Base-by-base conservation (phyloP, 2,888 invertebrate genomes). In the Allophyes oxyacanthae region DNA sequence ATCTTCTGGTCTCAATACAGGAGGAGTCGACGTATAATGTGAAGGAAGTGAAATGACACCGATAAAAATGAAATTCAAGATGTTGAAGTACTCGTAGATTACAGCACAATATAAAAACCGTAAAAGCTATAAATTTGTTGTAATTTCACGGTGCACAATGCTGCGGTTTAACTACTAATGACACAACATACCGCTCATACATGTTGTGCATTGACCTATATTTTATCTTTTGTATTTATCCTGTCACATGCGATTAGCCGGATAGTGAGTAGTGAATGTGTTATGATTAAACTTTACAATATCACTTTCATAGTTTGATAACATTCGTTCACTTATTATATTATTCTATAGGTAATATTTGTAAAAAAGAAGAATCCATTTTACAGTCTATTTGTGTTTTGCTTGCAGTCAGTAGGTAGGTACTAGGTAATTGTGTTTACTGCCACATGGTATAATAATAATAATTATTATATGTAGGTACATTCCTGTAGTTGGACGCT, bases 161-260 rank as follows among this genome's bases (percentile, higher is more conserved):
- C 43, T 28, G 36, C 42, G 42, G 52, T 56, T 49, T 28, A 15
- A 32, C 30, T 43, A 58, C 45, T 59, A 67, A 60, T 63, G 58
- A 59, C 26, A 38, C 36, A 5, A 43, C 36, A 34, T 40, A 46
- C 28, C 20, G 9, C 44, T 34, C 20, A 20, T 20, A 55, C 61
- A 59, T 9, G 61, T 65, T 64, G 50, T 48, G 34, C 43, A 64
- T 65, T 74, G 75, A 72, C 75, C 75, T 58, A 69, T 63, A 69
- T 74, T 53, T 30, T 13, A 53, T 36, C 53, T 49, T 33, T 57
- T 60, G 36, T 60, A 61, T 48, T 61, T 64, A 54, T 51, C 45
- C 41, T 58, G 53, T 55, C 48, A 20, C 20, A 48, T 45, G 40
- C 54, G 54, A 68, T 28, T 65, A 61, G 37, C 42, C 50, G 14